Evolutionary conservation across 2,888 invertebrate species (phyloP).

Genomic region (Machimus rusticus): DNA sequence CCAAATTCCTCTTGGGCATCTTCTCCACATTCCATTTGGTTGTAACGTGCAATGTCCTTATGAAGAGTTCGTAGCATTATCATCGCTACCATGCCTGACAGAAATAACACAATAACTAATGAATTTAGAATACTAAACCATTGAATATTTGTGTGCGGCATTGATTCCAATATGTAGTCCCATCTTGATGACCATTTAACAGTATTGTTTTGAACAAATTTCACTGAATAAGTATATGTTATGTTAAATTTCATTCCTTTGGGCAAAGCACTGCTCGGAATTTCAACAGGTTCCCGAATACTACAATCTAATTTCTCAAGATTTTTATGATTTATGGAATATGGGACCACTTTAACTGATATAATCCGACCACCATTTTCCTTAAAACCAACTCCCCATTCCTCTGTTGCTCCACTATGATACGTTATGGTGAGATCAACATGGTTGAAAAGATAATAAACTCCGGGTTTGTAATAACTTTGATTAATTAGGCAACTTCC

Average conservation of each 20-base stretch:
- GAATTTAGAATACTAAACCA: conserved; percentile 99
- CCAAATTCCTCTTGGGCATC: conserved; percentile 85
- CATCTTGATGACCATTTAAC: conserved; percentile 99
- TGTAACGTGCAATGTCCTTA: conserved; percentile 98
- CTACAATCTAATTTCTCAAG: conserved; percentile 64
- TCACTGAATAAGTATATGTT: conserved; percentile 87
- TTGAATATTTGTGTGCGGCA: conserved; percentile 98
- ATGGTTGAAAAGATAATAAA: conserved; percentile 95
- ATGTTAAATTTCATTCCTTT: conserved; percentile 68
- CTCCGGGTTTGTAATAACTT: conserved; percentile 70
- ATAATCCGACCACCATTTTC: conserved; percentile 89
- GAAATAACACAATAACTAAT: conserved; percentile 93
- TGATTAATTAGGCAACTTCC: conserved; percentile 70
- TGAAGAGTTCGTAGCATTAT: conserved; percentile 95
- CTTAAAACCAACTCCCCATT: conserved; percentile 82
- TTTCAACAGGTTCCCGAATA: conserved; percentile 72
- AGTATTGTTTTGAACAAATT: conserved; percentile 78
- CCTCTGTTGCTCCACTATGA: conserved; percentile 86
- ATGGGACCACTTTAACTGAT: conserved; percentile 74
- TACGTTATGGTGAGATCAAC: conserved; percentile 93
- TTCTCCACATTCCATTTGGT: conserved; percentile 90
- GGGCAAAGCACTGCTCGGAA: conserved; percentile 68
- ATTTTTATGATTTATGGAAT: conserved; percentile 67
- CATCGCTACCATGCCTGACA: conserved; percentile 99
- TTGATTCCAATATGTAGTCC: conserved; percentile 98